phyloP scores from a whole-genome alignment of 1,140 invertebrate species.

The Hyles euphorbiae region DNA sequence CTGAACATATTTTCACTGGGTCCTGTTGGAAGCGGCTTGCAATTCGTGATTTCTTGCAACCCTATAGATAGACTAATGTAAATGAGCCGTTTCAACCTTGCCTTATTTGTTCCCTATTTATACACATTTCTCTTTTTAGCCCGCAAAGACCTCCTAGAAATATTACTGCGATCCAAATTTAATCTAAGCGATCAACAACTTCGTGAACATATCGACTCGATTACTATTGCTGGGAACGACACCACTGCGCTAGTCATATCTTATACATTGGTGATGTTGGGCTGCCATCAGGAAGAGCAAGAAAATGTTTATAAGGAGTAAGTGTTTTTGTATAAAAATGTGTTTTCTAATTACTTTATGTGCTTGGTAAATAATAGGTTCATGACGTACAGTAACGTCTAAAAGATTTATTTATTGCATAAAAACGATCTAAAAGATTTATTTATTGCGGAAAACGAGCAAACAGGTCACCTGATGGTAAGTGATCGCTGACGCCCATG shows the following conservation, averaged over 20 bases:
- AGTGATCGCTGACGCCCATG: no score
- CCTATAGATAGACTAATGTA: no score
- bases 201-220: slow-evolving; percentile 86
- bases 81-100: no score
- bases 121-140: no score
- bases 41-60: no score
- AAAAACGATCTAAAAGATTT: neutral
- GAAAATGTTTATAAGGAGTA: slow-evolving; percentile 62
- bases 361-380: no score
- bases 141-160: slow-evolving; percentile 27
- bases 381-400: neutral
- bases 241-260: slow-evolving; percentile 80
- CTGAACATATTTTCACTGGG: no score
- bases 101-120: no score
- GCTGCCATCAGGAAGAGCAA: slow-evolving; percentile 78
- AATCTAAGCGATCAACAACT: slow-evolving; percentile 76
- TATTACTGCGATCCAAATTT: slow-evolving; percentile 40
- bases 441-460: slow-evolving; percentile 10
- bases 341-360: no score
- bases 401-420: slow-evolving; percentile 15
- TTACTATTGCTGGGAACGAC: slow-evolving; percentile 87
- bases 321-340: slow-evolving; percentile 17
- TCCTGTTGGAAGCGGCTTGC: no score
- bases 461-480: no score
- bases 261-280: slow-evolving; percentile 79